Conservation (phyloP, 2,888 invertebrate species). For the Mallateleia sp. region DNA sequence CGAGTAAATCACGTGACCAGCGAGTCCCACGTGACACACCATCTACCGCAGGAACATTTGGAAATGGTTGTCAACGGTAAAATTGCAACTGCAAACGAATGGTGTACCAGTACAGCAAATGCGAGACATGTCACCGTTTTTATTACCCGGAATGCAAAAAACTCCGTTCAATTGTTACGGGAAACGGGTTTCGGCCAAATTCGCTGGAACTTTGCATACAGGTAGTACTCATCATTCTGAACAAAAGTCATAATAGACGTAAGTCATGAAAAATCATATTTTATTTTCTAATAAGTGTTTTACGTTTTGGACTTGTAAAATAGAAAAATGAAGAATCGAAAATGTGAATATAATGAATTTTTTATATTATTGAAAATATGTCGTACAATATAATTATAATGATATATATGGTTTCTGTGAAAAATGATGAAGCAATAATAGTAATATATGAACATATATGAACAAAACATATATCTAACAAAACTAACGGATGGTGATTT, state of each 20-base stretch:
- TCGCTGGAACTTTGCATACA: background rate
- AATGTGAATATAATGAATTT: background rate
- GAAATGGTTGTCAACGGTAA: no score
- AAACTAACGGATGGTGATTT: no score
- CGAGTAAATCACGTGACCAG: no score
- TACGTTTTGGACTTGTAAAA: conserved; percentile 10
- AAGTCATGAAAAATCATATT: background rate
- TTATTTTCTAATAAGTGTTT: conserved; percentile 8
- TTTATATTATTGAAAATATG: conserved; percentile 2
- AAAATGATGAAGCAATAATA: background rate
- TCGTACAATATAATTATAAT: background rate
- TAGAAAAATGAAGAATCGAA: conserved; percentile 3
- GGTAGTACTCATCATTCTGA: conserved; percentile 21
- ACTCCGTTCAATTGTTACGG: background rate
- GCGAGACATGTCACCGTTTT: no score
- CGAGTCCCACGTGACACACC: no score
- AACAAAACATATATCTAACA: no score
- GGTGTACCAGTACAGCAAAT: no score
- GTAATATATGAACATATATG: conserved; percentile 2
- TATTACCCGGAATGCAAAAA: no score
- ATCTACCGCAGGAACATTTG: no score
- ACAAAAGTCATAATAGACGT: conserved; percentile 14
- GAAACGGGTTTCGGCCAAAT: conserved; percentile 9
- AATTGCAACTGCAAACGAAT: no score
- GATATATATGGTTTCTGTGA: background rate